Evolutionary conservation across 2,888 invertebrate species (phyloP).

Genomic region (Seladonia tumulorum): DNA sequence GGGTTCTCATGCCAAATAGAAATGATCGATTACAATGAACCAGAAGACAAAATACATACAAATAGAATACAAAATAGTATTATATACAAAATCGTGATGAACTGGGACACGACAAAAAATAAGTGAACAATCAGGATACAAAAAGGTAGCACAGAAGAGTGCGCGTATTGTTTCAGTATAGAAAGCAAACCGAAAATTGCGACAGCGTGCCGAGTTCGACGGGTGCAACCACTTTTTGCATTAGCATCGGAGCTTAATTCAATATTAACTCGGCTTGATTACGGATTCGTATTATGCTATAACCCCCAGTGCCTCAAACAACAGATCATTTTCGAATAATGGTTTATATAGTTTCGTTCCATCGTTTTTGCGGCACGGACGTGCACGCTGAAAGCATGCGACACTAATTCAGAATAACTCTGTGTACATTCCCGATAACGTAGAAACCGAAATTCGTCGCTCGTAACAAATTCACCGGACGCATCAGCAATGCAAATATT

Average conservation of each 20-base stretch:
- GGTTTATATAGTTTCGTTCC: neutral
- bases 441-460: constrained; percentile 21
- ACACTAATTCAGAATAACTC: constrained; percentile 1
- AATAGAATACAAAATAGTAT: too few species aligned
- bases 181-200: neutral
- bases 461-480: constrained; percentile 27
- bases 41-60: too few species aligned
- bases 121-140: neutral
- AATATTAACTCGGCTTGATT: neutral
- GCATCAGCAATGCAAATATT: constrained; percentile 63
- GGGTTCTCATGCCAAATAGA: neutral
- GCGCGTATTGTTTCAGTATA: neutral
- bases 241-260: neutral
- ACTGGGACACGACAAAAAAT: neutral
- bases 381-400: neutral
- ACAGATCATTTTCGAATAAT: neutral
- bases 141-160: neutral
- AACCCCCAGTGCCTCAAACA: neutral
- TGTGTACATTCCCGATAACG: neutral
- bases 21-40: neutral
- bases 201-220: too few species aligned
- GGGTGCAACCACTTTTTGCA: too few species aligned
- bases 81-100: neutral
- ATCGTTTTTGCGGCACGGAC: neutral
- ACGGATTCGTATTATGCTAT: neutral